Conservation (phyloP, 2,888 invertebrate genomes). For the Trissoscelio sp. region DNA sequence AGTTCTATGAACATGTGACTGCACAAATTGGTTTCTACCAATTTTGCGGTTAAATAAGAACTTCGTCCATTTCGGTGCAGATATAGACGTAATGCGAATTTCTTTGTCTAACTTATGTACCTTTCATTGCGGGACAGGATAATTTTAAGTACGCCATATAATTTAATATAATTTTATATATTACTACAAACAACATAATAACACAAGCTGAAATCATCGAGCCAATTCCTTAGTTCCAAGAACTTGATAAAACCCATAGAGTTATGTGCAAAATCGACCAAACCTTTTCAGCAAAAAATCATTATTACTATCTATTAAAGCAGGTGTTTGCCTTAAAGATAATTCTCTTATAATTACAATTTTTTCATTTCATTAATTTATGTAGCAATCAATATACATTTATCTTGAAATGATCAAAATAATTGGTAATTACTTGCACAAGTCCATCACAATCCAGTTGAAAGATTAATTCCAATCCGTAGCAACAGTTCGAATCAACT, state of each 20-base stretch:
- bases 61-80: neutral
- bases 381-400: neutral
- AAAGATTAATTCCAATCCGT: neutral
- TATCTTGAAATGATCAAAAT: no score
- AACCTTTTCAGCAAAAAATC: neutral
- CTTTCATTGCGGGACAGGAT: neutral
- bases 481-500: neutral
- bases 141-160: slow-evolving; percentile 30
- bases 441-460: no score
- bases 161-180: slow-evolving; percentile 47
- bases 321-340: neutral
- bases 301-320: neutral
- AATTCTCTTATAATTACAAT: neutral
- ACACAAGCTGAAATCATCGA: slow-evolving; percentile 7
- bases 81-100: slow-evolving; percentile 1
- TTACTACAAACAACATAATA: slow-evolving; percentile 26
- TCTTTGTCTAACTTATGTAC: slow-evolving; percentile 9
- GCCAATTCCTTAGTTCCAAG: slow-evolving; percentile 21
- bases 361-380: neutral
- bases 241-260: neutral
- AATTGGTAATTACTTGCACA: no score
- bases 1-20: neutral
- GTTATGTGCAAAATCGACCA: neutral
- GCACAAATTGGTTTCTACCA: slow-evolving; percentile 9
- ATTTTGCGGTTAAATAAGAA: neutral